Percentiles rank a stretch among this genome's conserved stretches.
Evolutionary conservation across 2,797 vertebrate genomes (phyloP).

Genomic region (Tarsius wallacei): DNA sequence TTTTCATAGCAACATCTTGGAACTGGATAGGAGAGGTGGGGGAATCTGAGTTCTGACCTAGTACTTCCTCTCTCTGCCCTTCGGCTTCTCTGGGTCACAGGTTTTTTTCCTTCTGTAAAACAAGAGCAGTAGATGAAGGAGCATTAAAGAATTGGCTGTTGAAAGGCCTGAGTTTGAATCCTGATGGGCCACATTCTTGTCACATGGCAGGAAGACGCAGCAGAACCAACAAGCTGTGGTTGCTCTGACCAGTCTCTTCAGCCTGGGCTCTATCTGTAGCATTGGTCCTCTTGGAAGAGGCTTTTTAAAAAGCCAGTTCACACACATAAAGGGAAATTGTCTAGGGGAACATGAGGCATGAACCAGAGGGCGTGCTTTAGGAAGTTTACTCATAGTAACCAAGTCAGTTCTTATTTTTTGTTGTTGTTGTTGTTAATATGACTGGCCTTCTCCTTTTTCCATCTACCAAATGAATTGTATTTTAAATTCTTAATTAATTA

Average conservation of each 20-base stretch:
- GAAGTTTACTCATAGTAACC: slow-evolving; percentile 28
- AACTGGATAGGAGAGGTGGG: neutral
- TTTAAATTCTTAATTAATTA: neutral
- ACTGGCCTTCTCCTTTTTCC: too few relatives aligned
- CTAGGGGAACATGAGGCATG: neutral
- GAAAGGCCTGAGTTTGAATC: slow-evolving; percentile 6
- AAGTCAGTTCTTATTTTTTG: neutral
- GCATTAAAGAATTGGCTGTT: neutral
- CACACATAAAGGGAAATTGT: slow-evolving; percentile 24
- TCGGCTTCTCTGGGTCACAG: neutral
- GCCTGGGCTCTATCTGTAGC: neutral
- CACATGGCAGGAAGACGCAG: neutral
- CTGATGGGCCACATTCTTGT: neutral
- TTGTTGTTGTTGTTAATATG: too few relatives aligned
- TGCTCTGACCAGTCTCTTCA: neutral
- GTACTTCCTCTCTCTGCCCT: neutral
- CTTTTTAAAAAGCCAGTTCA: slow-evolving; percentile 26
- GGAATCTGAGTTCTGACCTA: neutral
- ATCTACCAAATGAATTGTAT: neutral
- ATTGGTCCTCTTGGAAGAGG: neutral
- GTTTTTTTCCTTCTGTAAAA: neutral
- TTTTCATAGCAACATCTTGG: neutral
- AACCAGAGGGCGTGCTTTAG: slow-evolving; percentile 28
- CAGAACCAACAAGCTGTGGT: neutral
- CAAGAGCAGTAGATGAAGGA: neutral